Evolutionary conservation across 2,888 invertebrate genomes (phyloP).

Genomic region (Drosophila tanythrix): DNA sequence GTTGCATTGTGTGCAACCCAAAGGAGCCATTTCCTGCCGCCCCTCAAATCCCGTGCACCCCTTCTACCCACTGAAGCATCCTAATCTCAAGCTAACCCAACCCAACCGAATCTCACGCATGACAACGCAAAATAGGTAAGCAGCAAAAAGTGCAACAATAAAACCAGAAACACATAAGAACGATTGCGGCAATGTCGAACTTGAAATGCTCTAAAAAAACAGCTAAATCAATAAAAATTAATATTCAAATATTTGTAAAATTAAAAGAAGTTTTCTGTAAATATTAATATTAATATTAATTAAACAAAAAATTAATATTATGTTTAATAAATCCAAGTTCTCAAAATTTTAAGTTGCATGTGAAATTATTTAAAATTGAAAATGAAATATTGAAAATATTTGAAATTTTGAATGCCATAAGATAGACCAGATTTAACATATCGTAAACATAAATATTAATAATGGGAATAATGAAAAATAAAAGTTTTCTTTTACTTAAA

Average conservation of each 20-base stretch:
- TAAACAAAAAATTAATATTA: too few species aligned
- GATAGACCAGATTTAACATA: not conserved
- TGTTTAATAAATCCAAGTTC: not conserved
- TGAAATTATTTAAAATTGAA: not conserved
- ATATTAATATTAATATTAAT: too few species aligned
- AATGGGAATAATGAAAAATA: not conserved
- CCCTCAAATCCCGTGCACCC: not conserved
- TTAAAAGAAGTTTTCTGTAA: not conserved
- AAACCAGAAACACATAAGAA: not conserved
- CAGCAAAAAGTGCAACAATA: constrained; percentile 44
- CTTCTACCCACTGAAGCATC: not conserved
- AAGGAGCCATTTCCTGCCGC: constrained; percentile 1
- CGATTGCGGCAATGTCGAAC: constrained; percentile 4
- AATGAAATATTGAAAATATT: not conserved
- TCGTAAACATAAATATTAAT: not conserved
- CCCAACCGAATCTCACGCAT: constrained; percentile 38
- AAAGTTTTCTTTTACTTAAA: not conserved
- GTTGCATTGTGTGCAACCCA: constrained; percentile 44
- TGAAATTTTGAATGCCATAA: not conserved
- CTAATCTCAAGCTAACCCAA: constrained; percentile 42
- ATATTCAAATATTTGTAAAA: not conserved
- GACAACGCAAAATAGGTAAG: constrained; percentile 50
- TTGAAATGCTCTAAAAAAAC: not conserved
- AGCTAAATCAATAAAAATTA: not conserved
- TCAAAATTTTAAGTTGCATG: not conserved